Evolutionary conservation across 2,797 vertebrate genomes (phyloP), one percentile per base, ranked within the genome.

Genomic region (Clarias platycephalus): DNA sequence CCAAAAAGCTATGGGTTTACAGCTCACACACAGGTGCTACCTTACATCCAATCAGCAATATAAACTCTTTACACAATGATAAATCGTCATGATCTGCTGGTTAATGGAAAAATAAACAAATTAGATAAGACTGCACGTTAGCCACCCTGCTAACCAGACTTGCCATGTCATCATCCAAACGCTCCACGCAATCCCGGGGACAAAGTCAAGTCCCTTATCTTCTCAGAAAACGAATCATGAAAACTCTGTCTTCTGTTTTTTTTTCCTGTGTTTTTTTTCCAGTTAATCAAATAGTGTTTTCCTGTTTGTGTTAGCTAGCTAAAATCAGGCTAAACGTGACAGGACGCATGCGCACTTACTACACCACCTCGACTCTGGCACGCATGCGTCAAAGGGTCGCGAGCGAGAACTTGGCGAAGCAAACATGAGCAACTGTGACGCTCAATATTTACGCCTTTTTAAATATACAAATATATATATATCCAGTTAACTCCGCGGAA

Each of bases 101-200:
- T 63, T 63, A 40, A 40, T 9, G 77, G 60, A 66, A 1, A 18
- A 44, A 28, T n/a, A 80, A n/a, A 40, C 64, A 49, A 66, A 49
- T n/a, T 18, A 82, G 49, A 49, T 34, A 70, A 44, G n/a, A 28
- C 67, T 68, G 37, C 31, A 34, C 3, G 34, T 83, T 84, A 76
- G 80, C 80, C 72, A 20, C 58, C 22, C 18, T 79, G 75, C 75
- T 70, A 58, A 68, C 53, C 77, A 49, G 55, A 82, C 64, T 68
- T 78, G 78, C 80, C 80, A 77, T 81, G 80, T 82, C 72, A 79
- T 86, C 49, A 63, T 71, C 74, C 57, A 71, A 63, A 26, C 3
- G 37, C 34, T 49, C 1, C 37, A 28, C 58, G 20, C 44, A 31
- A 72, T 60, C 31, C 58, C 34, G 31, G 15, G 20, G 15, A 10